Percentiles rank a stretch among this genome's conserved stretches.
These are phyloP conservation scores for Cyprinella venusta DNA, from an alignment of 2,797 vertebrate species.

Conservation along the genomic window DNA sequence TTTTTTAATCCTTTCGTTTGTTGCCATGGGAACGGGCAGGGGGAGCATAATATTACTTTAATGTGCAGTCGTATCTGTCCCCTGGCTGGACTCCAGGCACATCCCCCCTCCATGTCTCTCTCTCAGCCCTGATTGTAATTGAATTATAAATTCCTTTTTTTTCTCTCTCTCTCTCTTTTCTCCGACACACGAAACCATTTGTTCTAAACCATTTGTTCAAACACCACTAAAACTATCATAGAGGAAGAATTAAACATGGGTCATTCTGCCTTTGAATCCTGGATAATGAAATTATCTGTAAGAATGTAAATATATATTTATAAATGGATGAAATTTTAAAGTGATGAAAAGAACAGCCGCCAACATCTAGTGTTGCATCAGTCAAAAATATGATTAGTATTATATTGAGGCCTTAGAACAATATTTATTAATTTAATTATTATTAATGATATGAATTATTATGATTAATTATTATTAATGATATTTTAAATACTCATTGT, in stretches of 20 bases:
- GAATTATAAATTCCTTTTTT: constrained; percentile 76
- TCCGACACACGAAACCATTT: constrained; percentile 75
- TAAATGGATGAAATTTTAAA: neutral
- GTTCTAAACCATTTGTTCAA: constrained; percentile 44
- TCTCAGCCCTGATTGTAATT: constrained; percentile 75
- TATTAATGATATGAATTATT: neutral
- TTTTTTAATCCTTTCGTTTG: constrained; percentile 80
- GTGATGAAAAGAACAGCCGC: neutral
- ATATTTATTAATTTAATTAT: neutral
- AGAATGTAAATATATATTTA: constrained; percentile 18
- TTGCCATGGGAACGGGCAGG: constrained; percentile 82
- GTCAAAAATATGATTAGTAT: neutral
- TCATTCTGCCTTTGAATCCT: constrained; percentile 15
- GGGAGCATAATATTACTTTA: constrained; percentile 85
- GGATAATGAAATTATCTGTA: constrained; percentile 28
- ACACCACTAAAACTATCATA: constrained; percentile 62
- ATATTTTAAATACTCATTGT: too few relatives aligned
- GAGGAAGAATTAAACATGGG: constrained; percentile 37
- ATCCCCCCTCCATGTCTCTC: constrained; percentile 69
- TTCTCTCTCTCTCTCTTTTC: constrained; percentile 44
- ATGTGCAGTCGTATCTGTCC: constrained; percentile 79
- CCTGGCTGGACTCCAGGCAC: constrained; percentile 81
- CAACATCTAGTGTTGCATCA: neutral
- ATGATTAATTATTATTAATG: neutral
- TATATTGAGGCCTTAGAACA: neutral